Evolutionary conservation across 2,113 vertebrate species (phyloP), one percentile per base, ranked within the genome.

Genomic region (Vireo altiloquus): DNA sequence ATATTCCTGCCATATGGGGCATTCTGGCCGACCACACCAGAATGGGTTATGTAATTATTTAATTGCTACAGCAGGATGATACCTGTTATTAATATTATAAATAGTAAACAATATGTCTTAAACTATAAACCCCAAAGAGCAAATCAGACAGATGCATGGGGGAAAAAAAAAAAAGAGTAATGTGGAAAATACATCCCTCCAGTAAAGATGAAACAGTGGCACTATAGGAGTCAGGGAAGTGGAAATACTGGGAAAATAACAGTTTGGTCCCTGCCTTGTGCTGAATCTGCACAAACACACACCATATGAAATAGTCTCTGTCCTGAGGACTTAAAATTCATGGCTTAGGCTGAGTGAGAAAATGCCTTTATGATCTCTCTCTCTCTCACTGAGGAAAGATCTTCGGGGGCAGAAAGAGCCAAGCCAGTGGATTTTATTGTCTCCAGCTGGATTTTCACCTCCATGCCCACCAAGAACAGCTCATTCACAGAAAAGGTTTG

Each of bases 21-120:
- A 84, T 89, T 68, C 82, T 93, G 64, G 65, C 57, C 87, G 82
- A 90, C 64, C 92, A 86, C 88, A 70, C 8, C 1, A 1, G 52
- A 87, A 86, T 24, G 25, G 68, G 14, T 76, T 81, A 53, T 2
- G 1, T 89, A 93, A 96, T 96, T 75, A 86, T 80, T 90, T 93
- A 96, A 95, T 92, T 95, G 60, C 52, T 56, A 2, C 2, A 75
- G 56, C 28, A 57, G 28, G 23, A 53, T 57, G 88, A 96, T 91
- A 96, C 85, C 82, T 92, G 71, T 83, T 70, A 96, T 95, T 92
- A 94, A 56, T 59, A 60, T 30, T 44, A 83, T 70, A 75, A 93
- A 90, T 93, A 96, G 95, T 85, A 91, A 93, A 85, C 70, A 82
- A 85, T 69, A 30, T 39, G 40, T 89, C 90, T 70, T 30, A 78